Percentiles rank a stretch among this genome's conserved stretches.
These are phyloP conservation scores for Pavo muticus DNA, from an alignment of 2,113 vertebrate genomes.

Conservation along the genomic window DNA sequence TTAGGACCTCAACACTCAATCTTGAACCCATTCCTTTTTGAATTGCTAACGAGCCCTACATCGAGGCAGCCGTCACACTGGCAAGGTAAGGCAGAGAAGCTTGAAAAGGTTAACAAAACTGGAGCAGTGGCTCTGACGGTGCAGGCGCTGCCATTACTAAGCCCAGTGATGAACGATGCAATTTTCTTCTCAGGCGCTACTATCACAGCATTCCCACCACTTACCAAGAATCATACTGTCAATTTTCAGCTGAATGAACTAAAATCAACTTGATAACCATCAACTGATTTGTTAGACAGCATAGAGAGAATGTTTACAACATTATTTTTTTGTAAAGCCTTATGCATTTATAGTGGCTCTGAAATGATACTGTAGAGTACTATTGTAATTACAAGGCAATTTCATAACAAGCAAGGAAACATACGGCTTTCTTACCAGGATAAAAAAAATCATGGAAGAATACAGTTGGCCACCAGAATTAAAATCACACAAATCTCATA, in stretches of 20 bases:
- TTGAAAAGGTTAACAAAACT: background rate
- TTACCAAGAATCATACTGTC: conserved; percentile 25
- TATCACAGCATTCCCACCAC: conserved; percentile 1
- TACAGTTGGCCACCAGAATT: conserved; percentile 5
- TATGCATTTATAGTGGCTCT: background rate
- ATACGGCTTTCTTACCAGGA: conserved; percentile 11
- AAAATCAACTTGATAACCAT: background rate
- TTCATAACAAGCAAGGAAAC: conserved; percentile 27
- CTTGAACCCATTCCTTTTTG: background rate
- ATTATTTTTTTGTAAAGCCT: background rate
- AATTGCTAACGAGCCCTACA: background rate
- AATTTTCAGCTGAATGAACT: conserved; percentile 3
- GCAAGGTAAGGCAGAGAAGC: background rate
- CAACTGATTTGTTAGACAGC: background rate
- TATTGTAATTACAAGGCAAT: conserved; percentile 1
- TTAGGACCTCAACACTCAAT: background rate
- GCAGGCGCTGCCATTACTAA: conserved; percentile 28
- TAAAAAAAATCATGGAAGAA: conserved; percentile 5
- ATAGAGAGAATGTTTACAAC: background rate
- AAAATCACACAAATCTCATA: conserved; percentile 52
- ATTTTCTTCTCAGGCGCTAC: background rate
- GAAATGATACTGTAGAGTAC: background rate
- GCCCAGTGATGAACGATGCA: background rate
- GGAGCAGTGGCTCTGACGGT: background rate
- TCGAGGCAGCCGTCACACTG: background rate